Conservation (phyloP, 2,113 vertebrate species). For the Sardina pilchardus region DNA sequence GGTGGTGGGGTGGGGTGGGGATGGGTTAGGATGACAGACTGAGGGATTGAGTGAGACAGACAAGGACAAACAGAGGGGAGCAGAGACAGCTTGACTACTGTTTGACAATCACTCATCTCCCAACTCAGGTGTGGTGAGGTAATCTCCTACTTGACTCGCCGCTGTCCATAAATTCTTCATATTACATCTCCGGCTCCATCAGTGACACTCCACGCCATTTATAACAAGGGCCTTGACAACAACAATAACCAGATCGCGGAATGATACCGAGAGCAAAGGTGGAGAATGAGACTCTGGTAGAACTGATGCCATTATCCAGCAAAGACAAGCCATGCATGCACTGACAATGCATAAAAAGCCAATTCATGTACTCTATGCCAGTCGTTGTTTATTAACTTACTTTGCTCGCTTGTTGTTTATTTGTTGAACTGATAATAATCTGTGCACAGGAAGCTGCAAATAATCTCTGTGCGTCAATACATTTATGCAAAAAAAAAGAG, state of each 20-base stretch:
- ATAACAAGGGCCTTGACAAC: slow-evolving; percentile 27
- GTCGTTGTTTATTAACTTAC: not conserved
- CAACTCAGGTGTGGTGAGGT: slow-evolving; percentile 37
- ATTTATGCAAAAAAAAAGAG: no score
- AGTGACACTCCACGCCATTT: slow-evolving; percentile 23
- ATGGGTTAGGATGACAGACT: slow-evolving; percentile 37
- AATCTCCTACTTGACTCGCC: slow-evolving; percentile 31
- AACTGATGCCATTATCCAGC: not conserved
- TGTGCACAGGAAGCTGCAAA: not conserved
- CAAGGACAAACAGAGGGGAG: slow-evolving; percentile 50
- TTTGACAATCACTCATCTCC: slow-evolving; percentile 39
- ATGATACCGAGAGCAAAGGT: slow-evolving; percentile 24
- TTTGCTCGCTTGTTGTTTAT: not conserved
- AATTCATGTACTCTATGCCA: not conserved
- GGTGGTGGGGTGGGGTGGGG: not conserved
- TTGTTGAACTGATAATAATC: not conserved
- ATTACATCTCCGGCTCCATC: slow-evolving; percentile 28
- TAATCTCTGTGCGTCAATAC: not conserved
- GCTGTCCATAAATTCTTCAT: slow-evolving; percentile 40
- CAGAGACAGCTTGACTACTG: slow-evolving; percentile 33
- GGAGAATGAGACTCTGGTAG: not conserved
- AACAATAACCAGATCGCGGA: slow-evolving; percentile 25
- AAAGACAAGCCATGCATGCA: not conserved
- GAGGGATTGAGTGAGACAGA: slow-evolving; percentile 41
- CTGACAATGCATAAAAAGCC: not conserved